A percentile compares a stretch with the other conserved stretches of the same genome.
Evolutionary conservation across 2,797 vertebrate genomes (phyloP).

Genomic region (Coilia nasus): DNA sequence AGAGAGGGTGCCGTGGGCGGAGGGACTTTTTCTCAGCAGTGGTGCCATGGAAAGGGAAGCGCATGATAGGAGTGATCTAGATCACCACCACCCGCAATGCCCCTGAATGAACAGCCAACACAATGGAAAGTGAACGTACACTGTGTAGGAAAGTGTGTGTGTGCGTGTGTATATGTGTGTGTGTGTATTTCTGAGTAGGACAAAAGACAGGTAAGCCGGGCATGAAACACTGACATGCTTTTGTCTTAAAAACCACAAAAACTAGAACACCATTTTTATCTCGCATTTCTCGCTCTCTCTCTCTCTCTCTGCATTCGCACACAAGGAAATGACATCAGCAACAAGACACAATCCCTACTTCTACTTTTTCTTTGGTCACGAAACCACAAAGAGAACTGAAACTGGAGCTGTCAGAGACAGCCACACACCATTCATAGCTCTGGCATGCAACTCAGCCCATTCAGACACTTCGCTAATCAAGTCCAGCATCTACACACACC

Average conservation of each 20-base stretch:
- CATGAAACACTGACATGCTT: neutral
- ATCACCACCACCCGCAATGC: neutral
- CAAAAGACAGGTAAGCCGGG: neutral
- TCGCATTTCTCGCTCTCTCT: conserved; percentile 21
- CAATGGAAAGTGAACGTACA: neutral
- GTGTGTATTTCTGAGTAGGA: neutral
- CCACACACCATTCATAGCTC: neutral
- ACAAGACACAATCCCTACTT: conserved; percentile 13
- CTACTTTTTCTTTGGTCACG: conserved; percentile 26
- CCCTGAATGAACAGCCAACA: neutral
- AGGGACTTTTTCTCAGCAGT: neutral
- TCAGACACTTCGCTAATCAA: neutral
- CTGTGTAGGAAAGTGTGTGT: neutral
- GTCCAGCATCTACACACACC: neutral
- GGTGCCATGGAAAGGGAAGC: neutral
- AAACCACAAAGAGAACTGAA: conserved; percentile 34
- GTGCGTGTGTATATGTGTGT: conserved; percentile 21
- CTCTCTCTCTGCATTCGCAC: conserved; percentile 24
- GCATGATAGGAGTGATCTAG: conserved; percentile 28
- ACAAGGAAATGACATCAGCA: conserved; percentile 51
- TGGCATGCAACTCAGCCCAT: neutral
- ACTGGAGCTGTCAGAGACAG: conserved; percentile 24
- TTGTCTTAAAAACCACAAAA: neutral
- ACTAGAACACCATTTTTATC: neutral
- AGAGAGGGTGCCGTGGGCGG: neutral